Conservation (phyloP, 2,888 invertebrate genomes). For the Brenthis daphne region DNA sequence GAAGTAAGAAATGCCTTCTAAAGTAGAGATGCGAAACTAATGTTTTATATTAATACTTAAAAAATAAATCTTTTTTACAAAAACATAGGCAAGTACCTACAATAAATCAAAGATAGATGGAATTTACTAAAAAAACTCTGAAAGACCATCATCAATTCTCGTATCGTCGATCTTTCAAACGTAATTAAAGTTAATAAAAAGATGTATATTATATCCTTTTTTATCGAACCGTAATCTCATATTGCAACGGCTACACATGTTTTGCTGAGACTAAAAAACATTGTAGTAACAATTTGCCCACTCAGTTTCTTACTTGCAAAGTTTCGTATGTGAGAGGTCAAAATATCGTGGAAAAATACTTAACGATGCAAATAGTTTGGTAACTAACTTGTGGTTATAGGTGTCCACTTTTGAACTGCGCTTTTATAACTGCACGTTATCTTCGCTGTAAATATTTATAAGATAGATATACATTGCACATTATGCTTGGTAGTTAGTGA, state of each 20-base stretch:
- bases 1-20: too few relatives aligned
- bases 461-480: conserved; percentile 41
- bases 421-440: conserved; percentile 52
- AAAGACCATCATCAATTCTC: conserved; percentile 11
- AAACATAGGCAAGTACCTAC: neutral
- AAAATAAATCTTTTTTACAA: conserved; percentile 1
- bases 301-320: neutral
- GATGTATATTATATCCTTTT: conserved; percentile 7
- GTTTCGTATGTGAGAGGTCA: conserved; percentile 26
- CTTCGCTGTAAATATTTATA: conserved; percentile 23
- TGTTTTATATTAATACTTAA: neutral
- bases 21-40: neutral
- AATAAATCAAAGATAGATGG: conserved; percentile 11
- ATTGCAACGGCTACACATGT: conserved; percentile 6
- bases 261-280: conserved; percentile 1
- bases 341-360: conserved; percentile 67
- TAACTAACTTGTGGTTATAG: conserved; percentile 65
- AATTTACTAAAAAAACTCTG: neutral
- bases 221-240: conserved; percentile 1
- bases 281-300: neutral
- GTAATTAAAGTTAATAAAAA: conserved; percentile 22
- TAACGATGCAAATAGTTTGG: conserved; percentile 66
- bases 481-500: neutral
- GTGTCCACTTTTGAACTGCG: conserved; percentile 52
- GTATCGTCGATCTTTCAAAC: conserved; percentile 13